Conservation (phyloP, 2,888 invertebrate genomes). For the Strigamia crassipes region DNA sequence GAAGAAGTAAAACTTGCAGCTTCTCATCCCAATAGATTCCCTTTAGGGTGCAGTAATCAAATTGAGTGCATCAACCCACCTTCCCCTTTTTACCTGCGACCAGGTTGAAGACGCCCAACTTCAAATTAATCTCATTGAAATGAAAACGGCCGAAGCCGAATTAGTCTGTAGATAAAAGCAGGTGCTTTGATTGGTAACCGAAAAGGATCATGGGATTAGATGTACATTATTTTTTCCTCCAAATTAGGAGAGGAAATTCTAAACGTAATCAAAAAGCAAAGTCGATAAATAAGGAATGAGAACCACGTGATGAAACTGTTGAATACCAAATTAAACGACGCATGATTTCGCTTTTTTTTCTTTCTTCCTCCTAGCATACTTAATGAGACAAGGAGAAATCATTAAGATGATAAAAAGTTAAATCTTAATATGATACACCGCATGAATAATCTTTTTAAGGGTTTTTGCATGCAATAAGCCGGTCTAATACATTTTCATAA, state of each 20-base stretch:
- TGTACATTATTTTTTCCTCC: neutral
- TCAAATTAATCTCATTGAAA: conserved; percentile 40
- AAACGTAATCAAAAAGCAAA: conserved; percentile 32
- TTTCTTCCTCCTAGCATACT: neutral
- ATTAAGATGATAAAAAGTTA: conserved; percentile 19
- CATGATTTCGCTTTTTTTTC: neutral
- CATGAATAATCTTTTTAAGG: neutral
- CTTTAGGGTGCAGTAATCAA: conserved; percentile 25
- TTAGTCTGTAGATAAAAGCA: conserved; percentile 38
- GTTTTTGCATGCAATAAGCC: neutral
- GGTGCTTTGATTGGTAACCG: conserved; percentile 37
- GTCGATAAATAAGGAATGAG: neutral
- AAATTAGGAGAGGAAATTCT: neutral
- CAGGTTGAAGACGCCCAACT: conserved; percentile 38
- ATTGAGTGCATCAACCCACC: conserved; percentile 42
- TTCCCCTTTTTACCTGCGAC: conserved; percentile 29
- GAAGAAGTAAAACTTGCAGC: conserved; percentile 7
- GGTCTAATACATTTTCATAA: neutral
- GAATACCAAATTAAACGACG: conserved; percentile 22
- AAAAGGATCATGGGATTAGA: conserved; percentile 40
- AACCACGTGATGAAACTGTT: neutral
- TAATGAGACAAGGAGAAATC: conserved; percentile 29
- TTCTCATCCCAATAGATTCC: conserved; percentile 23
- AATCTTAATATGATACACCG: conserved; percentile 1
- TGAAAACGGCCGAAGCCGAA: conserved; percentile 33